Base-by-base conservation (phyloP, 2,888 invertebrate species). In the Odontomyia ornata region DNA sequence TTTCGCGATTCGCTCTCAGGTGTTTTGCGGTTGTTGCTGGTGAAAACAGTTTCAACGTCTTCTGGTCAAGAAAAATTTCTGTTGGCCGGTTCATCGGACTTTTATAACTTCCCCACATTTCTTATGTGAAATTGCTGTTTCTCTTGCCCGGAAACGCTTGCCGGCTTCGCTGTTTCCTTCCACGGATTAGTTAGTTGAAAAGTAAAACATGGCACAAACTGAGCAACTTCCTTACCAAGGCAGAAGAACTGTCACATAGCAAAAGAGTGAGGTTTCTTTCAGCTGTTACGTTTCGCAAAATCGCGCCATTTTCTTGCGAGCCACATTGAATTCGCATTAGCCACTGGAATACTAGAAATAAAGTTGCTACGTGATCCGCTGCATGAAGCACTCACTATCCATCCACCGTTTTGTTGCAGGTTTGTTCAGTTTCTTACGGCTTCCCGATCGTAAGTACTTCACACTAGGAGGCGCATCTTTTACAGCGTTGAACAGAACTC, bases 31-130 rank as follows among this genome's bases (percentile, higher is more conserved):
- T 36, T 36, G 62, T 62, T 25, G 15, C 52, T 4, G 52, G 52
- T 18, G 52, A 52, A 52, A 52, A 9, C n/a, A 18, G 18, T 4
- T 18, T 15, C 15, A 15, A 4, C 15, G 52, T 52, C 52, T 52
- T 18, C 52, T 52, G 52, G 52, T 52, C 52, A 52, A 18, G n/a
- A 4, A 52, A 57, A 18, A 57, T 27, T 75, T 69, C 43, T 79
- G 79, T 13, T 77, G 7, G 78, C 79, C 79, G 71, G 77, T 36
- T 77, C 0, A 18, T 65, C 67, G 71, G 69, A 72, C 78, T 79
- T 78, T 77, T 77, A 60, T 77, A 79, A 79, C 79, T 79, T 79
- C 79, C 79, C 79, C 79, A 79, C 79, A 79, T 79, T 79, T 77
- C 76, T 77, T 77, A 65, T 75, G 64, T 72, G 73, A 76, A 76